These are phyloP conservation scores for Saturnia pavonia DNA, from an alignment of 2,888 invertebrate species.

Conservation along the genomic window DNA sequence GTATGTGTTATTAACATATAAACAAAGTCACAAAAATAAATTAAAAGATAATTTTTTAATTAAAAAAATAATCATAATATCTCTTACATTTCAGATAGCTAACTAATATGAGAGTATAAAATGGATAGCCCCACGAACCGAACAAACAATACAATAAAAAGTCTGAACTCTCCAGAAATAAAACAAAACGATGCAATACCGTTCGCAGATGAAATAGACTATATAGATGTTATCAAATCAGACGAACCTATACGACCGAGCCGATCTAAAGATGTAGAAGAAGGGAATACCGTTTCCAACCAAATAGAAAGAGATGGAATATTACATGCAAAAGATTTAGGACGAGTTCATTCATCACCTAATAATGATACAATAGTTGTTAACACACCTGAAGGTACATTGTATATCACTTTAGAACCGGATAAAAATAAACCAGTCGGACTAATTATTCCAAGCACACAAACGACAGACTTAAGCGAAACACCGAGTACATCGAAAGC, in stretches of 20 bases:
- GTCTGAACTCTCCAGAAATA: conserved; percentile 68
- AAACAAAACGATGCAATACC: conserved; percentile 49
- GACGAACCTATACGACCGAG: conserved; percentile 52
- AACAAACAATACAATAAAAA: conserved; percentile 54
- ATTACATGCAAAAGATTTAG: conserved; percentile 64
- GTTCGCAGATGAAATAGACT: conserved; percentile 59
- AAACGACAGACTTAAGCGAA: conserved; percentile 50
- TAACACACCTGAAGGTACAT: conserved; percentile 72
- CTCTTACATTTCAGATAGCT: conserved; percentile 49
- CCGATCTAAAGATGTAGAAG: conserved; percentile 46
- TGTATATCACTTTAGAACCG: conserved; percentile 73
- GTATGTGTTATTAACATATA: no score
- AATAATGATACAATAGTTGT: conserved; percentile 74
- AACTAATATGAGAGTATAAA: conserved; percentile 62
- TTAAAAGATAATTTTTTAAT: not conserved
- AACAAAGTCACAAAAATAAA: not conserved
- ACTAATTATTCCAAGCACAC: conserved; percentile 39
- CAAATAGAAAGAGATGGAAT: conserved; percentile 38
- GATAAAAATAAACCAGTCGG: conserved; percentile 45
- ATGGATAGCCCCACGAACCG: conserved; percentile 49
- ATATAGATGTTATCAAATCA: conserved; percentile 46
- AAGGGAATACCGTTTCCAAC: conserved; percentile 30
- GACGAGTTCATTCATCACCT: conserved; percentile 61
- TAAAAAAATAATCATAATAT: not conserved
- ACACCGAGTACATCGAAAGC: conserved; percentile 57